A percentile compares a stretch with the other conserved stretches of the same genome.
Conservation (phyloP, 2,797 vertebrate genomes). For the Lemur catta region DNA sequence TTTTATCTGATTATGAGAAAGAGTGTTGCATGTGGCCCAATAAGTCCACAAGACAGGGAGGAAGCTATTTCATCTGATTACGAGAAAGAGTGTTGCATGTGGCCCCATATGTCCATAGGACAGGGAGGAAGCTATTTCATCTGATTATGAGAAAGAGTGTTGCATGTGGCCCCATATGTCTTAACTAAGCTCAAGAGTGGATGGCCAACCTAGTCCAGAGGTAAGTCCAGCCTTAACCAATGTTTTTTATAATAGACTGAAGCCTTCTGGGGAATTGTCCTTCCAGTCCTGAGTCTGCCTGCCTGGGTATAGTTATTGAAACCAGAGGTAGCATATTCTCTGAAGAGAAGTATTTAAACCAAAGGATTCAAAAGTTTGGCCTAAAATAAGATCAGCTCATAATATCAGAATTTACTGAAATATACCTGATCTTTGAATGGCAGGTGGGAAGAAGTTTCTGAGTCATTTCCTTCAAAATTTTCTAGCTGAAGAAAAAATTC, state of each 20-base stretch:
- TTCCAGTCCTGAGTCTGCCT: background rate
- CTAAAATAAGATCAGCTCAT: background rate
- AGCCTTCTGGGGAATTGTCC: background rate
- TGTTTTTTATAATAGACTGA: background rate
- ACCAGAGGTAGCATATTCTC: background rate
- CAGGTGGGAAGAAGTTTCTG: background rate
- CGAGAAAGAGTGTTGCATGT: background rate
- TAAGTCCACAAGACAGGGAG: background rate
- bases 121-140: background rate
- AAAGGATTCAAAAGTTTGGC: background rate
- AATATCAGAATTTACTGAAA: background rate
- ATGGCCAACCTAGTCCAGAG: background rate
- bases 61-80: background rate
- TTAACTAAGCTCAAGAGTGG: background rate
- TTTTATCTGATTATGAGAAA: background rate
- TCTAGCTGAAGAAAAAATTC: background rate
- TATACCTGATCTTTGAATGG: background rate
- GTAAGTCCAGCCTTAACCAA: background rate
- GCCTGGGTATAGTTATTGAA: background rate
- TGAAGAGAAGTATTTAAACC: background rate
- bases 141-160: background rate
- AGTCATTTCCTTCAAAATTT: background rate
- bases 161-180: no score
- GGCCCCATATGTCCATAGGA: no score
- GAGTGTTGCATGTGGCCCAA: background rate